Evolutionary conservation across 2,113 vertebrate genomes (phyloP).

Genomic region (Galeopterus variegatus): DNA sequence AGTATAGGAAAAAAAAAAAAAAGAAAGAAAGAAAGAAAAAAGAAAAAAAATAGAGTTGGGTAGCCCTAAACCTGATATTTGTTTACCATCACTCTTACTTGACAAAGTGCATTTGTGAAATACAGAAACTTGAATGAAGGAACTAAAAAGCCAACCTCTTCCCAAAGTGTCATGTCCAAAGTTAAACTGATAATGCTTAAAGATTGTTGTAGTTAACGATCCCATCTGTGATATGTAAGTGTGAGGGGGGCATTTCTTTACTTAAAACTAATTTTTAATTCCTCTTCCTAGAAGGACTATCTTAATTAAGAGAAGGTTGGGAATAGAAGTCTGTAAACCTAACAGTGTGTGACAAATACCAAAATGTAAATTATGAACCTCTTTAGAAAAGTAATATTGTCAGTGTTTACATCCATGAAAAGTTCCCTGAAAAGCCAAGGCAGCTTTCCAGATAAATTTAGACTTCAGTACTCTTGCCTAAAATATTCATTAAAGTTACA

Average conservation of each 20-base stretch:
- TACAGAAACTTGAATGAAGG: neutral
- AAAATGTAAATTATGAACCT: slow-evolving; percentile 71
- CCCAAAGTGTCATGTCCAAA: neutral
- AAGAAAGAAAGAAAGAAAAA: too few species aligned
- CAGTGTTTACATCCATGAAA: slow-evolving; percentile 48
- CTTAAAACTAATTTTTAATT: slow-evolving; percentile 48
- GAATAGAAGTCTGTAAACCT: slow-evolving; percentile 60
- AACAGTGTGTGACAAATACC: slow-evolving; percentile 55
- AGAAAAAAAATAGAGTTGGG: neutral
- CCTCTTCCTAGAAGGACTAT: neutral
- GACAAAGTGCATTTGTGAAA: neutral
- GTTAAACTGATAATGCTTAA: neutral
- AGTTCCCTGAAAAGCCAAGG: slow-evolving; percentile 37
- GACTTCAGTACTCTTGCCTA: slow-evolving; percentile 59
- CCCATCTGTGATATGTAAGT: neutral
- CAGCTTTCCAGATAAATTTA: slow-evolving; percentile 67
- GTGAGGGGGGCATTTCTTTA: neutral
- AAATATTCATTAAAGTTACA: slow-evolving; percentile 79
- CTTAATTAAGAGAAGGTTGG: slow-evolving; percentile 57
- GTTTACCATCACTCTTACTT: neutral
- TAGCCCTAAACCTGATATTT: neutral
- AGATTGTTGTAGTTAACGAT: neutral
- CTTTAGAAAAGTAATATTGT: slow-evolving; percentile 62
- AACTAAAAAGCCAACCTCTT: neutral
- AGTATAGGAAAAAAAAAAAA: neutral